Conservation (phyloP, 53 echinoderm and acorn worm genomes). For the Holothuria leucospilota region DNA sequence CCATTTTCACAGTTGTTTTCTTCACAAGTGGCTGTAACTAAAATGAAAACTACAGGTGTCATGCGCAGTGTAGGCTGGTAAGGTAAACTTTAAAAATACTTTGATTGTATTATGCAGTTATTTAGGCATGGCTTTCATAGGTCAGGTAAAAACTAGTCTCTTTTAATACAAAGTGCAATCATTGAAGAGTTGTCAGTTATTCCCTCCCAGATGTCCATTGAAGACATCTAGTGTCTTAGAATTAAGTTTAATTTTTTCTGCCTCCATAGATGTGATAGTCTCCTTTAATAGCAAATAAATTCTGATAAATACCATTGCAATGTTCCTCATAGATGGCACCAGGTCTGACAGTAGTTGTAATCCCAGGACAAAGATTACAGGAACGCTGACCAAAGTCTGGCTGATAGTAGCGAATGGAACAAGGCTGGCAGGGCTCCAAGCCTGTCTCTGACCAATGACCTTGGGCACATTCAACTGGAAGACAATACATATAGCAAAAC, state of each 20-base stretch:
- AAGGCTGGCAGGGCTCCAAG: slow-evolving; percentile 65
- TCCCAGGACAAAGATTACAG: slow-evolving; percentile 69
- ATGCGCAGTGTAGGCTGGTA: not conserved
- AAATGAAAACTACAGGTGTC: no score
- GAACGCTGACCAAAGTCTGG: slow-evolving; percentile 56
- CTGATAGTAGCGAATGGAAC: slow-evolving; percentile 72
- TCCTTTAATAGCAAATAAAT: not conserved
- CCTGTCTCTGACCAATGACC: slow-evolving; percentile 53
- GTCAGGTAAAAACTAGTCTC: no score
- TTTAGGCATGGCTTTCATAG: no score
- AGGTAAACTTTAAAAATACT: no score
- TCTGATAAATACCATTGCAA: slow-evolving; percentile 58
- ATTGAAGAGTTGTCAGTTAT: no score
- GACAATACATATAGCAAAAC: not conserved
- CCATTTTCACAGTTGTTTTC: slow-evolving; percentile 63
- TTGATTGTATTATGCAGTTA: no score
- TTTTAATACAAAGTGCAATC: no score
- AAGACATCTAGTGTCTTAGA: no score
- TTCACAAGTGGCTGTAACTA: slow-evolving; percentile 25
- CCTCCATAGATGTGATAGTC: no score
- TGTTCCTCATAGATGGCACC: slow-evolving; percentile 53
- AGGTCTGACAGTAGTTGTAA: slow-evolving; percentile 48
- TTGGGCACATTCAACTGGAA: slow-evolving; percentile 7
- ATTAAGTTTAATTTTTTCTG: no score
- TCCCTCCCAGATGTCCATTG: no score